phyloP scores from a whole-genome alignment of 2,113 vertebrate genomes.

The Cynocephalus volans region DNA sequence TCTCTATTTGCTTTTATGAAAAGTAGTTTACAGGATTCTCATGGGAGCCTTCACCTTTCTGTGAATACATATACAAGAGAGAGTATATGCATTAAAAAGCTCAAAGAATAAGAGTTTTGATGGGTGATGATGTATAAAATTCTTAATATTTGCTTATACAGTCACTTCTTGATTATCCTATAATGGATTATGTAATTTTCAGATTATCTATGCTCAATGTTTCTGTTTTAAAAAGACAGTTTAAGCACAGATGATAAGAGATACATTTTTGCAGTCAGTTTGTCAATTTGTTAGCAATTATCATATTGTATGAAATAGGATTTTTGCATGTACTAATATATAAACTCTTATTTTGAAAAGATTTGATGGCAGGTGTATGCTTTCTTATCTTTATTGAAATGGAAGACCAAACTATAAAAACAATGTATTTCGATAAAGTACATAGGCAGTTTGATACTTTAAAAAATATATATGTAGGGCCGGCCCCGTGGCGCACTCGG shows the following conservation, averaged over 20 bases:
- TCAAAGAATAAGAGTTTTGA: slow-evolving; percentile 43
- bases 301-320: not conserved
- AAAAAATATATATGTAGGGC: not conserved
- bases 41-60: not conserved
- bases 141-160: slow-evolving; percentile 54
- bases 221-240: slow-evolving; percentile 61
- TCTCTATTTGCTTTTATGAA: not conserved
- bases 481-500: too few species aligned
- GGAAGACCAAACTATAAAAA: not conserved
- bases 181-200: slow-evolving; percentile 71
- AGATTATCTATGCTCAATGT: slow-evolving; percentile 64
- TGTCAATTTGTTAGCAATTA: slow-evolving; percentile 29
- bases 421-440: slow-evolving; percentile 32
- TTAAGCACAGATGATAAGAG: slow-evolving; percentile 47
- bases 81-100: not conserved
- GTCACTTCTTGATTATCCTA: slow-evolving; percentile 62
- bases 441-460: not conserved
- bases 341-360: not conserved
- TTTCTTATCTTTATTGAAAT: not conserved
- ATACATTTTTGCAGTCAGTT: slow-evolving; percentile 6
- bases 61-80: slow-evolving; percentile 16
- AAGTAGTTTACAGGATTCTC: not conserved
- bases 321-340: not conserved
- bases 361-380: not conserved
- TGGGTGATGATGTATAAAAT: slow-evolving; percentile 73